These are phyloP conservation scores for Scaptomyza pallida DNA, from an alignment of 1,140 invertebrate species.

Conservation along the genomic window DNA sequence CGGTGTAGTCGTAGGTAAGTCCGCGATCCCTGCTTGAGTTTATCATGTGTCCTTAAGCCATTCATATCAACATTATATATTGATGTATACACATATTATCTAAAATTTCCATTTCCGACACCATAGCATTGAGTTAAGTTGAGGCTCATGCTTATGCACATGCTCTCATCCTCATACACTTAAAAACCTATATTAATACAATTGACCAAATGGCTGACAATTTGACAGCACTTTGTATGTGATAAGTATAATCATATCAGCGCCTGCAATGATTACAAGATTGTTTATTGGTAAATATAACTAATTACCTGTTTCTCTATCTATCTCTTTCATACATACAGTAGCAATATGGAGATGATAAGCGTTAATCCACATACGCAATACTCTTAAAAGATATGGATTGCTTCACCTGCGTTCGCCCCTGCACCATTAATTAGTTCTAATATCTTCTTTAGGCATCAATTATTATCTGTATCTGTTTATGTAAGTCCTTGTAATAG, in stretches of 20 bases:
- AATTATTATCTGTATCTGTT: constrained; percentile 3
- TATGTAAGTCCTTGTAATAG: constrained; percentile 26
- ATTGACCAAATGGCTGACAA: constrained; percentile 21
- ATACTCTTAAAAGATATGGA: constrained; percentile 85
- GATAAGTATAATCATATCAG: constrained; percentile 43
- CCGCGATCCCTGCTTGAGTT: no score
- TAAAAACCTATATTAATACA: constrained; percentile 2
- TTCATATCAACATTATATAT: background rate
- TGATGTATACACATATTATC: constrained; percentile 1
- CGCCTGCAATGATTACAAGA: constrained; percentile 20
- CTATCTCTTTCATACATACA: constrained; percentile 29
- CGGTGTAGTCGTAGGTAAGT: constrained; percentile 92
- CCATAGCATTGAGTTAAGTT: constrained; percentile 39
- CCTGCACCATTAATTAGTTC: constrained; percentile 26
- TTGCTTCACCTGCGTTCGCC: constrained; percentile 12
- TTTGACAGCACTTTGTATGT: constrained; percentile 20
- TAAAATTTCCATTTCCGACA: constrained; percentile 19
- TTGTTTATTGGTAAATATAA: constrained; percentile 9
- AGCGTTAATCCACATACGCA: constrained; percentile 91
- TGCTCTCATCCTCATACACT: constrained; percentile 9
- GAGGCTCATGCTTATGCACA: constrained; percentile 18
- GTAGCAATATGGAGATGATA: constrained; percentile 91
- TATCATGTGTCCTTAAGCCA: background rate
- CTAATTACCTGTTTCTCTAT: constrained; percentile 15
- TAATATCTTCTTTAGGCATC: constrained; percentile 37